phyloP scores from a whole-genome alignment of 2,888 invertebrate genomes.

The Eupithecia dodoneata region DNA sequence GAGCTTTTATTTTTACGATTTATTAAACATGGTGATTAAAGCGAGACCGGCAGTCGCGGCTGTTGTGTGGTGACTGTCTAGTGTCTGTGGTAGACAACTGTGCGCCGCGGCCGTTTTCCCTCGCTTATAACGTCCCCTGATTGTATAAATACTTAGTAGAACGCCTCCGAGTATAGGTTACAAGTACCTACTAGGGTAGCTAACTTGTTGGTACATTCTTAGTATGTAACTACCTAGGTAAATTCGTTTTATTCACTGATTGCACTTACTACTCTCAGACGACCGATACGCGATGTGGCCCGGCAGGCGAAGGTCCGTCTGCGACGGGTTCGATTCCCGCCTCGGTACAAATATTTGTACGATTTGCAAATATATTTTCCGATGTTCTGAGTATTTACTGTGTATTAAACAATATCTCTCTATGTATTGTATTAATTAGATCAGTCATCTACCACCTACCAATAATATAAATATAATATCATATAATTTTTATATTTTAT shows the following conservation, averaged over 20 bases:
- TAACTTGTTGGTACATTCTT: neutral
- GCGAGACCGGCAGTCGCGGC: conserved; percentile 21
- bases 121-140: conserved; percentile 71
- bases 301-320: too few relatives aligned
- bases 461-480: too few relatives aligned
- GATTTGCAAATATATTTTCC: too few relatives aligned
- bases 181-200: neutral
- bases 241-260: neutral
- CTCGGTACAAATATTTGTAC: too few relatives aligned
- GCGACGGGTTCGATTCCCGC: too few relatives aligned
- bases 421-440: too few relatives aligned
- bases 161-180: neutral
- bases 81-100: conserved; percentile 62
- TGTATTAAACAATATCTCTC: too few relatives aligned
- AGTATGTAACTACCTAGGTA: neutral
- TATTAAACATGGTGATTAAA: conserved; percentile 26
- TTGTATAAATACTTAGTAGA: conserved; percentile 39
- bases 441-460: too few relatives aligned
- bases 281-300: too few relatives aligned
- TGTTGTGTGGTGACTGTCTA: conserved; percentile 17
- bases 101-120: conserved; percentile 61
- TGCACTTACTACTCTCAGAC: neutral
- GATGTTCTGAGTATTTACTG: too few relatives aligned
- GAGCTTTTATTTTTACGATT: neutral
- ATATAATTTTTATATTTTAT: too few relatives aligned